Evolutionary conservation across 1,140 invertebrate genomes (phyloP).

Genomic region (Magallana ariakensis): DNA sequence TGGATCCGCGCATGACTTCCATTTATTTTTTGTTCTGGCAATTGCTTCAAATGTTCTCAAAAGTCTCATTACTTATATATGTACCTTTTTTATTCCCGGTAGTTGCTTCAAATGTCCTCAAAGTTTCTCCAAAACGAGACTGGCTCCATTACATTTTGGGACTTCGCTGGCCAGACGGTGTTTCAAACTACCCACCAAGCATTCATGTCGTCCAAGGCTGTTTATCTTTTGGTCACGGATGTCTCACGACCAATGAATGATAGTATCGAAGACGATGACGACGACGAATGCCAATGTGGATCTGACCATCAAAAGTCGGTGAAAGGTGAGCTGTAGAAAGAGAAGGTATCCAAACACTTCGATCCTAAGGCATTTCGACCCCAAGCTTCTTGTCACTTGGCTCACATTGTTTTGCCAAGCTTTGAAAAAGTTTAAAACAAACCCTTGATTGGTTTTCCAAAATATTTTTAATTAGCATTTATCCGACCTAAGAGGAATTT

Average conservation of each 20-base stretch:
- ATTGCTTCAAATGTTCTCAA: no score
- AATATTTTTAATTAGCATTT: no score
- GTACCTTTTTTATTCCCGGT: neutral
- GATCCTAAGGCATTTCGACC: no score
- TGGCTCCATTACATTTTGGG: slow-evolving; percentile 32
- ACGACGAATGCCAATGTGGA: neutral
- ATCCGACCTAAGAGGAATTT: no score
- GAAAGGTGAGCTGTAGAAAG: neutral
- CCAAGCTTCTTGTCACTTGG: no score
- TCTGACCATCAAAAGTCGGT: neutral
- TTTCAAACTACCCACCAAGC: slow-evolving; percentile 31
- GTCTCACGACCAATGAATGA: neutral
- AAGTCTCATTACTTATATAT: no score
- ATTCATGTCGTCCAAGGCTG: slow-evolving; percentile 10
- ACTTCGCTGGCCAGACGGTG: slow-evolving; percentile 25
- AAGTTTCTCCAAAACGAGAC: slow-evolving; percentile 22
- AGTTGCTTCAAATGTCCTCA: slow-evolving; percentile 11
- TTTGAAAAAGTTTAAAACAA: no score
- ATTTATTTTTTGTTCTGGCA: no score
- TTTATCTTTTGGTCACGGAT: slow-evolving; percentile 26
- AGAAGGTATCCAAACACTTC: no score
- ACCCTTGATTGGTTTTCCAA: no score
- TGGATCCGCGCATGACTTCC: no score
- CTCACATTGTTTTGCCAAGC: no score
- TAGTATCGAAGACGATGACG: neutral